Evolutionary conservation across 1,140 invertebrate species (phyloP).

Genomic region (Cydia pomonella): DNA sequence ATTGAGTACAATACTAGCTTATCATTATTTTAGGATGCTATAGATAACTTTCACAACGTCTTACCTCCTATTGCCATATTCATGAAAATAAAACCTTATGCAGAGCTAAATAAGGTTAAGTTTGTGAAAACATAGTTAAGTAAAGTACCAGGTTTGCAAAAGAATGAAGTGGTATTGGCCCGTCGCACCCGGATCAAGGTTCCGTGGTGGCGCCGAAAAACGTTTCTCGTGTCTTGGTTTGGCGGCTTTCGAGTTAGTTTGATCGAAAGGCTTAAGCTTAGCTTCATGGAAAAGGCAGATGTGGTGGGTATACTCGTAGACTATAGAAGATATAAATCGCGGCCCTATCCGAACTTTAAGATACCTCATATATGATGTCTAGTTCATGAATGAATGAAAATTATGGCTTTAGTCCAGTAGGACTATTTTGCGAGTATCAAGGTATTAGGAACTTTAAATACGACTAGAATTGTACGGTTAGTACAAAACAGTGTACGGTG

Average conservation of each 20-base stretch:
- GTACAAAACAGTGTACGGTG: too few relatives aligned
- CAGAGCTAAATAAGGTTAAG: neutral
- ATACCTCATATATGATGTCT: too few relatives aligned
- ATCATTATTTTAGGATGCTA: neutral
- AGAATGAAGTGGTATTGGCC: neutral
- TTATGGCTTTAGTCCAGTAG: too few relatives aligned
- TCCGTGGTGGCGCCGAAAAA: neutral
- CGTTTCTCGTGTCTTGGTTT: slow-evolving; percentile 6
- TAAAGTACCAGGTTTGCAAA: neutral
- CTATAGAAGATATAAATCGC: neutral
- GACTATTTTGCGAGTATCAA: too few relatives aligned
- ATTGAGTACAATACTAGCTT: too few relatives aligned
- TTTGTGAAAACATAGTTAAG: neutral
- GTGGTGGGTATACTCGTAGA: neutral
- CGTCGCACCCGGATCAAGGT: neutral
- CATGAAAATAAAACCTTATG: neutral
- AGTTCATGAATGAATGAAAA: too few relatives aligned
- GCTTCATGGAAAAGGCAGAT: neutral
- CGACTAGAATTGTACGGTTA: too few relatives aligned
- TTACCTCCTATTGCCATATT: neutral
- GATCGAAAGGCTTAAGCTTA: neutral
- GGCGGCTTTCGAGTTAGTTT: slow-evolving; percentile 3
- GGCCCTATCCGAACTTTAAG: too few relatives aligned
- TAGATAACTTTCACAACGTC: neutral
- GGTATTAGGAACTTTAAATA: too few relatives aligned